A percentile compares a stretch with the other conserved stretches of the same genome.
Conservation (phyloP, 2,797 vertebrate species). For the Mormyrops boulengeri region DNA sequence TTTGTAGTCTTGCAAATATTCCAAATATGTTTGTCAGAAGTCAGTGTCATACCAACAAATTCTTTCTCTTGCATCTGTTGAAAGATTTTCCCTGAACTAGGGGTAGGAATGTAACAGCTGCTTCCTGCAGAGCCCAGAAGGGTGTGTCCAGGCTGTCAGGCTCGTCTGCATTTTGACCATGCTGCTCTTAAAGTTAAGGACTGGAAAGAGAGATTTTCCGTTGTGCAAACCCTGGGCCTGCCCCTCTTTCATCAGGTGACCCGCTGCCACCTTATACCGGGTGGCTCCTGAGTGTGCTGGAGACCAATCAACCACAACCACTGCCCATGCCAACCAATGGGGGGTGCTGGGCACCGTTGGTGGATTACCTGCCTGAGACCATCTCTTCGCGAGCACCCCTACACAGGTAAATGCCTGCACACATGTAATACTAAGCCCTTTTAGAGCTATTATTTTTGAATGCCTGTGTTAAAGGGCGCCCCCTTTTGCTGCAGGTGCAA, state of each 20-base stretch:
- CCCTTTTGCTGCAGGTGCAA: conserved; percentile 72
- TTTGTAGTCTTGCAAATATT: not conserved
- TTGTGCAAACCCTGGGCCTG: not conserved
- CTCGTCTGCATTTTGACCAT: not conserved
- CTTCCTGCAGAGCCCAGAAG: not conserved
- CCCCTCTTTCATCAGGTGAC: conserved; percentile 65
- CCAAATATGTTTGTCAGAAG: not conserved
- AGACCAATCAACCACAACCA: conserved; percentile 87
- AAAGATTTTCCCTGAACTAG: not conserved
- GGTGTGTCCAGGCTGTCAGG: conserved; percentile 20
- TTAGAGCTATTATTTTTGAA: not conserved
- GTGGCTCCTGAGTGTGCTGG: conserved; percentile 86
- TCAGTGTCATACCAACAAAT: not conserved
- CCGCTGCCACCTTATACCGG: conserved; percentile 89
- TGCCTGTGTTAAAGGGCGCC: not conserved
- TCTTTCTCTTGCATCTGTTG: conserved; percentile 4
- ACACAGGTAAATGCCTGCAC: conserved; percentile 68
- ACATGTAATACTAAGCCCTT: not conserved
- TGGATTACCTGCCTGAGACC: conserved; percentile 96
- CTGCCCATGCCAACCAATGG: conserved; percentile 94
- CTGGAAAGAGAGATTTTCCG: not conserved
- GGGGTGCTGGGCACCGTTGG: conserved; percentile 95
- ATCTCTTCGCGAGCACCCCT: conserved; percentile 90
- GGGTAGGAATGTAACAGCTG: not conserved
- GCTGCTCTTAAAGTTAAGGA: not conserved